Base-by-base conservation (phyloP, 2,888 invertebrate species). In the Unio delphinus region DNA sequence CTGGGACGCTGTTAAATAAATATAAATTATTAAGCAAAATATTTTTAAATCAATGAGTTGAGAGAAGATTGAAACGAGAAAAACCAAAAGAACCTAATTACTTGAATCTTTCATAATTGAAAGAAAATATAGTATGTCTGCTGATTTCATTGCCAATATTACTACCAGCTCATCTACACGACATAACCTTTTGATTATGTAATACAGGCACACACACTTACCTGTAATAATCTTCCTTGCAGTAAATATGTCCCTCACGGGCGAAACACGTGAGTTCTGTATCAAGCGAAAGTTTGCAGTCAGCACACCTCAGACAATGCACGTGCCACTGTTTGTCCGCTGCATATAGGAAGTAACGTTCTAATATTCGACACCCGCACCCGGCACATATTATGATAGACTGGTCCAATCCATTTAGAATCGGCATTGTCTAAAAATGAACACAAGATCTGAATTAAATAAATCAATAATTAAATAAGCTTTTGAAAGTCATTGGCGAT, bases 141-240 rank as follows among this genome's bases (percentile, higher is more conserved):
- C 45, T 45, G 15, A 45, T 45, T 45, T 45, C 11, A 15, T 45
- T 45, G 45, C 45, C 15, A 45, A 1, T 45, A 3, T 15, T 45
- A 15, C 45, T 45, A 45, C 45, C 45, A 45, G 45, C 3, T 11
- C 45, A 2, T 45, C 15, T 45, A 45, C 15, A 45, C 3, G 45
- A 11, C 45, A 45, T 11, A 15, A 45, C 3, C 45, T 45, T 11
- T 15, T 15, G 15, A 45, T 15, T 45, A 11, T 45, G 11, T 45
- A 45, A 45, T 15, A 45, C 45, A 3, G 8, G 45, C 45, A 4
- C 15, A 2, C 26, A 26, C 28, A 92, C 95, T 94, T 89, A 98
- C 98, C 96, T 94, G 92, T 96, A 95, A 91, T 98, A 98, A 91
- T 98, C 97, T 89, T 95, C 95, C 92, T 96, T 97, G 93, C 98